Evolutionary conservation across 2,888 invertebrate genomes (phyloP).

Genomic region (Octonoba sinensis): DNA sequence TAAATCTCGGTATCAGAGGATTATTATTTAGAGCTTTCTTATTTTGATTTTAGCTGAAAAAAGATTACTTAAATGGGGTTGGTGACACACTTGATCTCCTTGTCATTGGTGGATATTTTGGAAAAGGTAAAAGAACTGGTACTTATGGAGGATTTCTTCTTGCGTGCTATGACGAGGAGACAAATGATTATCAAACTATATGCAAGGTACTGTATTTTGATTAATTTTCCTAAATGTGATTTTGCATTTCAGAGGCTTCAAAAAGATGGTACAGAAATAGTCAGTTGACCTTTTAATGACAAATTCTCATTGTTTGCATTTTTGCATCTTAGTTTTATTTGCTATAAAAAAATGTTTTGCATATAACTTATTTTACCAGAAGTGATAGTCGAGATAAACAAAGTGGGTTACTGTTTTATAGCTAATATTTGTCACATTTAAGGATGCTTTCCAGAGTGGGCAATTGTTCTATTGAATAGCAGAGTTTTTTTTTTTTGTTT

Average conservation of each 20-base stretch:
- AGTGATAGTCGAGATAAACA: too few species aligned
- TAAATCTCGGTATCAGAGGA: too few species aligned
- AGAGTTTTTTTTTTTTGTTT: too few species aligned
- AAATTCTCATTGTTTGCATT: background rate
- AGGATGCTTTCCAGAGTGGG: too few species aligned
- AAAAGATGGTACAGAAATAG: background rate
- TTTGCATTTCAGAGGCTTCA: background rate
- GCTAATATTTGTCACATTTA: too few species aligned
- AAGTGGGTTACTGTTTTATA: too few species aligned
- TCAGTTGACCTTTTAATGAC: background rate
- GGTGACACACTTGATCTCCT: constrained; percentile 97
- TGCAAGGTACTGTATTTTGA: constrained; percentile 80
- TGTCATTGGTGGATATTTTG: constrained; percentile 93
- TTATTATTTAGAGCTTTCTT: background rate
- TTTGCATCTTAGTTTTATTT: too few species aligned
- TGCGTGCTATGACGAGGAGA: constrained; percentile 89
- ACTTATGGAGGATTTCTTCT: constrained; percentile 94
- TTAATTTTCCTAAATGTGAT: background rate
- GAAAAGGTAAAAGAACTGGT: constrained; percentile 93
- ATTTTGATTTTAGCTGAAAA: constrained; percentile 78
- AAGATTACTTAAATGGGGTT: constrained; percentile 96
- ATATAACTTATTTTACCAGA: too few species aligned
- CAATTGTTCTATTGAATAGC: too few species aligned
- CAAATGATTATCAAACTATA: constrained; percentile 92
- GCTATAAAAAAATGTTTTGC: too few species aligned